A percentile compares a stretch with the other conserved stretches of the same genome.
These are phyloP conservation scores for Drosophila rellima DNA, from an alignment of 2,888 invertebrate genomes.

Conservation along the genomic window DNA sequence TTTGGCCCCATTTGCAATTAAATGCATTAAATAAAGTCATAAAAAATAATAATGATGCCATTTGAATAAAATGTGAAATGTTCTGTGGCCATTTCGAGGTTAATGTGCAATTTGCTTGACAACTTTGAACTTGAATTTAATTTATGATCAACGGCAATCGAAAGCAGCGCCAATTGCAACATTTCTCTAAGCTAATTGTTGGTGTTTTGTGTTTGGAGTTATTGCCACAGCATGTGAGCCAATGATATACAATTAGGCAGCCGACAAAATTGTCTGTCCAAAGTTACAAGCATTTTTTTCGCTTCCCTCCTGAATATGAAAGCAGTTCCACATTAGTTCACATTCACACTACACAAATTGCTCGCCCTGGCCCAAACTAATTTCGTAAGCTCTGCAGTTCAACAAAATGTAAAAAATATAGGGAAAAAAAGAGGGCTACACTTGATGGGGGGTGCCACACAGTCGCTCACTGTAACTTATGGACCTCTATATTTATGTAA, in stretches of 20 bases:
- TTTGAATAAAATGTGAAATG: constrained; percentile 43
- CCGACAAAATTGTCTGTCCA: constrained; percentile 54
- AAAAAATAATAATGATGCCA: constrained; percentile 50
- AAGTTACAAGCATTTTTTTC: constrained; percentile 30
- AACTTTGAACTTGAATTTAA: constrained; percentile 45
- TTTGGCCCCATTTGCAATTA: constrained; percentile 56
- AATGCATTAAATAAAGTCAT: constrained; percentile 67
- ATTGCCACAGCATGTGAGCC: constrained; percentile 32
- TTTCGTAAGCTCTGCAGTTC: constrained; percentile 58
- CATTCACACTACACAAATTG: constrained; percentile 58
- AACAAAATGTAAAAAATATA: constrained; percentile 3
- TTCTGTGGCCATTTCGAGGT: constrained; percentile 53
- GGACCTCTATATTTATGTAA: constrained; percentile 2
- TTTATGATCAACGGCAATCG: constrained; percentile 23
- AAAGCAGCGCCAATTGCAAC: constrained; percentile 41
- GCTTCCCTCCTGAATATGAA: constrained; percentile 39
- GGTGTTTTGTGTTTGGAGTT: constrained; percentile 33
- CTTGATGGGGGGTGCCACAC: constrained; percentile 41
- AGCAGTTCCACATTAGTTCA: constrained; percentile 42
- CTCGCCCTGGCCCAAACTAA: constrained; percentile 58
- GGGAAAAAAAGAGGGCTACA: constrained; percentile 28
- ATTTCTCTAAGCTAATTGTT: constrained; percentile 67
- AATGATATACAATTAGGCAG: constrained; percentile 69
- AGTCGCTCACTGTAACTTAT: constrained; percentile 45
- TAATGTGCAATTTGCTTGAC: constrained; percentile 59